Conservation (phyloP, 2,888 invertebrate species). For the Geophilus truncorum region DNA sequence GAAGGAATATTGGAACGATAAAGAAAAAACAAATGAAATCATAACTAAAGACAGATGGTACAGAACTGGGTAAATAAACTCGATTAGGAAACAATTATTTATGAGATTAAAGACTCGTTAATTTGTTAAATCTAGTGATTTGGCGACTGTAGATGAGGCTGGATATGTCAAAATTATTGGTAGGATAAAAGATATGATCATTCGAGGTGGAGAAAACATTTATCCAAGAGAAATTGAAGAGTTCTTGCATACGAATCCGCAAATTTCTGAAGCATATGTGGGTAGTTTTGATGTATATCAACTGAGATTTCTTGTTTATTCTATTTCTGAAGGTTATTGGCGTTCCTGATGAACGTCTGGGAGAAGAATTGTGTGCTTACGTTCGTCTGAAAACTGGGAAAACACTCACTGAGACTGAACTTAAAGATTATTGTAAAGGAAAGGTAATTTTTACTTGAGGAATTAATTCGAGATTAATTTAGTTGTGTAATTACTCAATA, state of each 20-base stretch:
- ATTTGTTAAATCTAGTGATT: too few relatives aligned
- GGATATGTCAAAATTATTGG: slow-evolving; percentile 53
- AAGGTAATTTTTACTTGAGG: slow-evolving; percentile 45
- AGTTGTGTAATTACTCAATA: slow-evolving; percentile 40
- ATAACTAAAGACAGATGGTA: slow-evolving; percentile 71
- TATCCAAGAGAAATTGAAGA: slow-evolving; percentile 55
- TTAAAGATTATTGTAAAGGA: slow-evolving; percentile 55
- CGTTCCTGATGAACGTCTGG: slow-evolving; percentile 54
- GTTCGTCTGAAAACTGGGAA: slow-evolving; percentile 56
- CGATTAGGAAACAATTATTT: too few relatives aligned
- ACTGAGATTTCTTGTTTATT: slow-evolving; percentile 42
- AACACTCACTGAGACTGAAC: slow-evolving; percentile 55
- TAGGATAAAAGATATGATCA: slow-evolving; percentile 53
- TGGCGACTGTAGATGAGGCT: slow-evolving; percentile 43
- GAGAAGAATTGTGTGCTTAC: slow-evolving; percentile 56
- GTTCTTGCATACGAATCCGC: slow-evolving; percentile 51
- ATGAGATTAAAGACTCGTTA: too few relatives aligned
- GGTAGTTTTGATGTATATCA: slow-evolving; percentile 52
- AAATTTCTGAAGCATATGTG: slow-evolving; percentile 51
- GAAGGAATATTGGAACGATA: slow-evolving; percentile 75
- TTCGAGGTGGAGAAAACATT: slow-evolving; percentile 55
- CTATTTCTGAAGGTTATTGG: slow-evolving; percentile 46
- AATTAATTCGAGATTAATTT: not conserved
- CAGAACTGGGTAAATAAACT: slow-evolving; percentile 54
- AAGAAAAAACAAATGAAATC: slow-evolving; percentile 64